Evolutionary conservation across 2,888 invertebrate genomes (phyloP).

Genomic region (Sesamia inferens): DNA sequence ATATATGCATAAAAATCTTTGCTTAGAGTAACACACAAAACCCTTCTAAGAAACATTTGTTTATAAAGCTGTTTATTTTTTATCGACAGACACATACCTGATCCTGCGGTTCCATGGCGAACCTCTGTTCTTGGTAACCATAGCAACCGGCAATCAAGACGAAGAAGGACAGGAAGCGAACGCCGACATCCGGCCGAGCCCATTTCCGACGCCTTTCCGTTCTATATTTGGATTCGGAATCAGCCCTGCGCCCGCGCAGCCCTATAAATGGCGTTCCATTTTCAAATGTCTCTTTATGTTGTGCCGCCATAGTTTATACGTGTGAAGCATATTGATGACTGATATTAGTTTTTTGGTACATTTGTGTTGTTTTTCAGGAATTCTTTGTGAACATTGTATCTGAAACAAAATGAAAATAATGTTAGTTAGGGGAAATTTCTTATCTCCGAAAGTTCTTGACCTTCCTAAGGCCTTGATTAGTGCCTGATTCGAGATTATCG

Average conservation of each 20-base stretch:
- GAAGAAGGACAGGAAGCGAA: slow-evolving; percentile 76
- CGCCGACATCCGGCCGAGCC: slow-evolving; percentile 77
- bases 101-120: slow-evolving; percentile 97
- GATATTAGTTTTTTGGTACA: slow-evolving; percentile 67
- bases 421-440: slow-evolving; percentile 2
- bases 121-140: slow-evolving; percentile 93
- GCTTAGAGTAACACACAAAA: slow-evolving; percentile 6
- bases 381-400: slow-evolving; percentile 68
- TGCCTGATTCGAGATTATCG: neutral
- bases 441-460: neutral
- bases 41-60: slow-evolving; percentile 37
- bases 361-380: slow-evolving; percentile 70
- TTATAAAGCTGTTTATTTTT: slow-evolving; percentile 29
- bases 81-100: slow-evolving; percentile 77
- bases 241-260: slow-evolving; percentile 77
- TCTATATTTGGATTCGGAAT: slow-evolving; percentile 81
- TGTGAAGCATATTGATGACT: slow-evolving; percentile 81
- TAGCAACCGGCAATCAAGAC: slow-evolving; percentile 79
- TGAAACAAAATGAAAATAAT: slow-evolving; percentile 72
- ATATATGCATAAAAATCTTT: slow-evolving; percentile 1
- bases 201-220: slow-evolving; percentile 77
- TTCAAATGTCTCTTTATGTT: slow-evolving; percentile 75
- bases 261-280: slow-evolving; percentile 77
- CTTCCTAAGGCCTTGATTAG: neutral
- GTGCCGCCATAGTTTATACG: slow-evolving; percentile 82